Percentiles rank a stretch among this genome's conserved stretches.
phyloP scores from a whole-genome alignment of 92 coral and sea anemone genomes.

The Epizoanthus rinbou region DNA sequence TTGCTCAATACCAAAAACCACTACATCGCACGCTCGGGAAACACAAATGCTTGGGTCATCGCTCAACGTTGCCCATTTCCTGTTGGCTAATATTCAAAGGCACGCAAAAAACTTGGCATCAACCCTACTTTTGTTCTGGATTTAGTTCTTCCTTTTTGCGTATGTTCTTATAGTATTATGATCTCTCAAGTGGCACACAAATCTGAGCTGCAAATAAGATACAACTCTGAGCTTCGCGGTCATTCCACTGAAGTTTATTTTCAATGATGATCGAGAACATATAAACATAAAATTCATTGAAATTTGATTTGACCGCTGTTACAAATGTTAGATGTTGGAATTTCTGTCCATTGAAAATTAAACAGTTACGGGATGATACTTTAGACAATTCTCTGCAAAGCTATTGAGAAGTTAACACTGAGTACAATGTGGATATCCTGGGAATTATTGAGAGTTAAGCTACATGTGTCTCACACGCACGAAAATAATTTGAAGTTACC shows the following conservation, averaged over 20 bases:
- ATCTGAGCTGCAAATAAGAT: neutral
- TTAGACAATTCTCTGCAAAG: slow-evolving; percentile 22
- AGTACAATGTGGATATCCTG: neutral
- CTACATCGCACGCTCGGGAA: neutral
- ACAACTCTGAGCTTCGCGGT: neutral
- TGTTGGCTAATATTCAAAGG: neutral
- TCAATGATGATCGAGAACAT: slow-evolving; percentile 20
- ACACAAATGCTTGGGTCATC: neutral
- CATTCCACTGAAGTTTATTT: neutral
- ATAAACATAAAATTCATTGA: slow-evolving; percentile 8
- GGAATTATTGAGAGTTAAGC: neutral
- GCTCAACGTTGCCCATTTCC: neutral
- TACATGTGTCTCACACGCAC: neutral
- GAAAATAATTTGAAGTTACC: too few relatives aligned
- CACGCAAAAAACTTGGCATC: neutral
- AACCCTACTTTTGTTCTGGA: neutral
- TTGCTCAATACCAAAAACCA: slow-evolving; percentile 1
- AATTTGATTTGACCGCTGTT: slow-evolving; percentile 6
- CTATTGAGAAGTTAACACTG: neutral
- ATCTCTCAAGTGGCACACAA: neutral
- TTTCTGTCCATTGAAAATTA: slow-evolving; percentile 24
- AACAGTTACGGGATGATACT: slow-evolving; percentile 31
- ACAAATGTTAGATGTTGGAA: slow-evolving; percentile 2
- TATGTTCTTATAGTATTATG: neutral
- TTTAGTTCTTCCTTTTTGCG: neutral